Conservation (phyloP, 2,113 vertebrate genomes). For the Rhynchomys soricoides region DNA sequence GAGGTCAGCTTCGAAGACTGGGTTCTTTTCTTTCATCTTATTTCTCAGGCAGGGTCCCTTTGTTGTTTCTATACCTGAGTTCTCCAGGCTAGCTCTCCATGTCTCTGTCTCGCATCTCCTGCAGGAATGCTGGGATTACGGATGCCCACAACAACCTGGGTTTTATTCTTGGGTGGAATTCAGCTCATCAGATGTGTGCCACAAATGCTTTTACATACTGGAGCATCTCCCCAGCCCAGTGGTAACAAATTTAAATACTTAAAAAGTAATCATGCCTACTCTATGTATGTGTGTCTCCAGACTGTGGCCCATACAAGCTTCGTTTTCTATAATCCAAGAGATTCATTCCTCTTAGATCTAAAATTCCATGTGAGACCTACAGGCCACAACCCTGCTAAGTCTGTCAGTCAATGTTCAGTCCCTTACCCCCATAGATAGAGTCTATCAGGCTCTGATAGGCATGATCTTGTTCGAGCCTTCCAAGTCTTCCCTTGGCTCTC, state of each 20-base stretch:
- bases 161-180: background rate
- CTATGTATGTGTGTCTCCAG: background rate
- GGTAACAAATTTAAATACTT: background rate
- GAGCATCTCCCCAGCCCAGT: too few species aligned
- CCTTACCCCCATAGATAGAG: accelerated
- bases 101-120: background rate
- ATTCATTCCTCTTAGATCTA: background rate
- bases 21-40: background rate
- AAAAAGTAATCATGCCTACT: background rate
- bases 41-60: background rate
- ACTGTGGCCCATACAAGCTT: background rate
- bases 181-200: background rate
- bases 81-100: background rate
- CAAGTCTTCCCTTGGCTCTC: background rate
- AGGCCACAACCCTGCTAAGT: accelerated
- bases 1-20: background rate
- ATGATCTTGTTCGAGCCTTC: background rate
- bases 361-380: background rate
- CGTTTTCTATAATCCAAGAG: background rate
- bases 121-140: background rate
- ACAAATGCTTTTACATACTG: background rate
- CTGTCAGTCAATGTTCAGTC: background rate
- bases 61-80: background rate
- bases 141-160: too few species aligned
- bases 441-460: background rate